Base-by-base conservation (phyloP, 2,888 invertebrate genomes). In the Parelbella ahira region DNA sequence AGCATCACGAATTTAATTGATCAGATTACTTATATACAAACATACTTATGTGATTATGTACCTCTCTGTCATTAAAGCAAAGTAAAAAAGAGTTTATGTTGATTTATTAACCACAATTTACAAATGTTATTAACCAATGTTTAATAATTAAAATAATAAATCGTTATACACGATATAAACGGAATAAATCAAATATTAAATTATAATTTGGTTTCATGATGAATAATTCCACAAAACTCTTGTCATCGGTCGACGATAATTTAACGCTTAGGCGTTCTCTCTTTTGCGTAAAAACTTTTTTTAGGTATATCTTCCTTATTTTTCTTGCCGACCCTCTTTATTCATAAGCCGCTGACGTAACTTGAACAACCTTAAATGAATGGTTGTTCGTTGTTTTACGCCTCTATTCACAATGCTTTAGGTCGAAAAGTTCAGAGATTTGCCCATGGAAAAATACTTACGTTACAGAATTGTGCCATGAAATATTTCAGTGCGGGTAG, bases 371-470 rank as follows among this genome's bases (percentile, higher is more conserved):
- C 80, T 74, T 78, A 83, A 87, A 86, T 84, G 81, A 84, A 86
- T 77, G 84, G 86, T 69, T 82, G 83, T 86, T 86, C 79, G 76
- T 83, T 84, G 81, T 87, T 87, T 87, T 86, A 87, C 83, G 83
- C 78, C 72, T 80, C 81, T 83, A 80, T 82, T 80, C 76, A 77
- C 81, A 78, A 77, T 77, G 79, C 68, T 73, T 84, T 76, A 74
- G 75, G 68, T 72, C 75, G 73, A 67, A 70, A 80, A 81, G 70
- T 77, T 79, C 68, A 67, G 71, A 74, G 82, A 82, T 84, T 84
- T 78, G 62, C 63, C 53, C 64, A 51, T 51, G 51, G 50, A 51
- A 48, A 57, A 53, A 51, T 59, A 54, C 54, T 50, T 50, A 49
- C 29, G 23, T 30, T 24, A 30, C 12, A 30, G 1, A 29, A 13